A percentile compares a stretch with the other conserved stretches of the same genome.
Evolutionary conservation across 2,113 vertebrate species (phyloP).

Genomic region (Oncorhynchus gorbuscha): DNA sequence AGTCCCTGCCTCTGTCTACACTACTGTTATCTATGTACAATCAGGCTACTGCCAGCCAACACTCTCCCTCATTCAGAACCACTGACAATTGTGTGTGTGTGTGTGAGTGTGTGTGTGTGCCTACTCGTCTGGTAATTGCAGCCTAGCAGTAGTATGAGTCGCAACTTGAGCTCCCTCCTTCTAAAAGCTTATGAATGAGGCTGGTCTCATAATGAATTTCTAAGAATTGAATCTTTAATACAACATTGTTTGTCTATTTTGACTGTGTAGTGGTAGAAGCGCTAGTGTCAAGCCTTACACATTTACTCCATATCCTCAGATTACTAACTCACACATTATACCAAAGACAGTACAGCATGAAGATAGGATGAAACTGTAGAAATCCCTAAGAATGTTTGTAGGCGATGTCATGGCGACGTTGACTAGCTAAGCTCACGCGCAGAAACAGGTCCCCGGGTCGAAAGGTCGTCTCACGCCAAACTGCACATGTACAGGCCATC

Average conservation of each 20-base stretch:
- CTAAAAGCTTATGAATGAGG: not conserved
- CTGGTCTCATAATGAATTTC: not conserved
- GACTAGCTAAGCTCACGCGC: no score
- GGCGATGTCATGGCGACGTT: no score
- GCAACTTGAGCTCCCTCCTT: not conserved
- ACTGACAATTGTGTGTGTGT: conserved; percentile 13
- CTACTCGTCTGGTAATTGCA: not conserved
- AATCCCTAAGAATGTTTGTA: no score
- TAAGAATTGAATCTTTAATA: conserved; percentile 11
- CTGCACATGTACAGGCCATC: no score
- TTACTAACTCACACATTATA: not conserved
- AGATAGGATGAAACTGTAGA: no score
- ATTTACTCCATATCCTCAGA: not conserved
- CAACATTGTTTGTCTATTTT: not conserved
- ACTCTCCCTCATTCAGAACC: conserved; percentile 30
- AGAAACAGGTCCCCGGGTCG: no score
- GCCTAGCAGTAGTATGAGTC: not conserved
- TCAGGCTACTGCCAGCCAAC: conserved; percentile 25
- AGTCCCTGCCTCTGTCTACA: conserved; percentile 22
- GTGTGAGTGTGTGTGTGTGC: conserved; percentile 1
- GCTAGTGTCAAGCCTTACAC: not conserved
- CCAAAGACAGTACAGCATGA: no score
- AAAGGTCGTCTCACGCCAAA: no score
- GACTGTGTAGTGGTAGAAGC: not conserved
- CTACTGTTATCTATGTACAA: conserved; percentile 33